Conservation (phyloP, 2,113 vertebrate genomes). For the Carassius gibelio region DNA sequence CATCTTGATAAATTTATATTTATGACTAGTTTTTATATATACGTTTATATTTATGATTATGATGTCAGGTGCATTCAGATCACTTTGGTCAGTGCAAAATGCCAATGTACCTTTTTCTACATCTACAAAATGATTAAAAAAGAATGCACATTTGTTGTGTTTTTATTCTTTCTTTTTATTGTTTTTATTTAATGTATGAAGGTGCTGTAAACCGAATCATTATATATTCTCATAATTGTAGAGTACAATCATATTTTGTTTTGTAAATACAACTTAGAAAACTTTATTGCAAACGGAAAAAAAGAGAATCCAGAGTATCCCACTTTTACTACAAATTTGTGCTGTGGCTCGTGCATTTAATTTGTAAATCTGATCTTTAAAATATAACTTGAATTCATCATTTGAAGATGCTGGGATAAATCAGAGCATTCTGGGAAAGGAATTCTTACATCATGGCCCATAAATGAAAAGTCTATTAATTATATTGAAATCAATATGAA, state of each 20-base stretch:
- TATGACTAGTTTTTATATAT: not conserved
- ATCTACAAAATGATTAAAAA: not conserved
- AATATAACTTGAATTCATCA: not conserved
- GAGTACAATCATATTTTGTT: not conserved
- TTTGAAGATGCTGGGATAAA: not conserved
- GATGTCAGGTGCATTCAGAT: not conserved
- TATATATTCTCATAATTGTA: not conserved
- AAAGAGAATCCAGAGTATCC: too few species aligned
- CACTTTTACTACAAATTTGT: not conserved
- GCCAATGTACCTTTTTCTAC: not conserved
- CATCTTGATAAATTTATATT: not conserved
- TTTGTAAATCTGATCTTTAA: not conserved
- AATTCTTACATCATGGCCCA: not conserved
- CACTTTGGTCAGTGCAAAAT: not conserved
- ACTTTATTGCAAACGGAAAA: not conserved
- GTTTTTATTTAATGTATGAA: not conserved
- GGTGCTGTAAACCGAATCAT: not conserved
- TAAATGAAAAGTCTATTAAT: not conserved
- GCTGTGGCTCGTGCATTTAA: not conserved
- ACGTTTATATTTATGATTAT: not conserved
- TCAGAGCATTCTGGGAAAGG: not conserved
- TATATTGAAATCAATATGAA: not conserved
- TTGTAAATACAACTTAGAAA: not conserved
- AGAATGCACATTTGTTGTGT: not conserved
- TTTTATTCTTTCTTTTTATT: not conserved